These are phyloP conservation scores for Syngnathoides biaculeatus DNA, from an alignment of 2,113 vertebrate genomes.

Conservation along the genomic window DNA sequence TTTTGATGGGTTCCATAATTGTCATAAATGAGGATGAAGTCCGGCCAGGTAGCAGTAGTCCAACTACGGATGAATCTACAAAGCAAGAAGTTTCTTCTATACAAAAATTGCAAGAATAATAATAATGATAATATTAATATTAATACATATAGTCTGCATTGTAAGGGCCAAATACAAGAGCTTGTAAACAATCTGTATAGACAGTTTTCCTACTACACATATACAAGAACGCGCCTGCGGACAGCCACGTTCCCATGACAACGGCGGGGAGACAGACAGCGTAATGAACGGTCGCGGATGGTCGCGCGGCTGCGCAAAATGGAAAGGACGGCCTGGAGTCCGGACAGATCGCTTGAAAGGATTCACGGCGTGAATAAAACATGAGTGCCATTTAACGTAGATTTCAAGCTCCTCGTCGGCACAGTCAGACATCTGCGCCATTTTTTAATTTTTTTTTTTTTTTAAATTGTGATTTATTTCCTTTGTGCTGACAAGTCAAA, in stretches of 20 bases:
- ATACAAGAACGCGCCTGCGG: too few species aligned
- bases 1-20: too few species aligned
- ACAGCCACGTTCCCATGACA: constrained; percentile 57
- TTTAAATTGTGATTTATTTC: too few species aligned
- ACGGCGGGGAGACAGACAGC: constrained; percentile 46
- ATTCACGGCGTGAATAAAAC: neutral
- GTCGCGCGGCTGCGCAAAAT: constrained; percentile 21
- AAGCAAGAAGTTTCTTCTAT: too few species aligned
- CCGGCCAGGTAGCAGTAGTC: too few species aligned
- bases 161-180: neutral
- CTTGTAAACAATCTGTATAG: constrained; percentile 15
- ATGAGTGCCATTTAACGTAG: neutral
- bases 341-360: constrained; percentile 2
- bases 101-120: too few species aligned
- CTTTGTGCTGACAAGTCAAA: too few species aligned
- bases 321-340: neutral
- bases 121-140: too few species aligned
- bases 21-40: too few species aligned
- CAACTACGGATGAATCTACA: too few species aligned
- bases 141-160: too few species aligned
- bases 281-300: constrained; percentile 51
- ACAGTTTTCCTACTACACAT: constrained; percentile 23
- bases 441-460: neutral
- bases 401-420: neutral
- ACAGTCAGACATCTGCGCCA: neutral